Evolutionary conservation across 2,113 vertebrate species (phyloP).

Genomic region (Symphodus melops): DNA sequence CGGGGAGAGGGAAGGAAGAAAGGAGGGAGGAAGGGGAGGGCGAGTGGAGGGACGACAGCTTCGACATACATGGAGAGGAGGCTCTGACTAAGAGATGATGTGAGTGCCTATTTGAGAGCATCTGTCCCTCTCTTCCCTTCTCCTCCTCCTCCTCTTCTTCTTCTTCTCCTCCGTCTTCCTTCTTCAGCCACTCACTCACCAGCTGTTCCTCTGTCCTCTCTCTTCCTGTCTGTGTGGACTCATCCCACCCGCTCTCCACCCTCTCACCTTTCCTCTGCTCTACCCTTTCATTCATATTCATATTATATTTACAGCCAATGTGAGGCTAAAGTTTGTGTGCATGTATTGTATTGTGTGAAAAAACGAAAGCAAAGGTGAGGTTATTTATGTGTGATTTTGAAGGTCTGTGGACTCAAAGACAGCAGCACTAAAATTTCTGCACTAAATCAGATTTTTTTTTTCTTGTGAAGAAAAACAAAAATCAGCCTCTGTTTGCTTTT

Average conservation of each 20-base stretch:
- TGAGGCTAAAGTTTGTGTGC: constrained; percentile 31
- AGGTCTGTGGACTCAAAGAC: constrained; percentile 49
- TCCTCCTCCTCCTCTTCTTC: constrained; percentile 6
- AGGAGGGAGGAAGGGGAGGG: constrained; percentile 49
- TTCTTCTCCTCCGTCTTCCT: constrained; percentile 52
- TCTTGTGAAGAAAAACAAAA: not conserved
- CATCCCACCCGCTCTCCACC: constrained; percentile 20
- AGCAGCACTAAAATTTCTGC: constrained; percentile 31
- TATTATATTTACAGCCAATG: constrained; percentile 76
- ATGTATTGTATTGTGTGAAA: constrained; percentile 27
- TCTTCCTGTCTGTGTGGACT: constrained; percentile 62
- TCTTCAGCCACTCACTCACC: constrained; percentile 58
- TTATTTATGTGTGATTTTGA: constrained; percentile 43
- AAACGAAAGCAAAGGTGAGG: too few relatives aligned
- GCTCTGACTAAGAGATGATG: constrained; percentile 84
- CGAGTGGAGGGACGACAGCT: constrained; percentile 64
- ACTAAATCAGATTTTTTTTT: constrained; percentile 13
- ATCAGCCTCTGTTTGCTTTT: not conserved
- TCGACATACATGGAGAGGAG: constrained; percentile 70
- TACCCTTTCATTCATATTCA: constrained; percentile 80
- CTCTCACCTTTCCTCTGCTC: constrained; percentile 21
- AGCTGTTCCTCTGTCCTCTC: constrained; percentile 67
- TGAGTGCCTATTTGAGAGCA: constrained; percentile 78
- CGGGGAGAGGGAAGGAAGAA: constrained; percentile 26
- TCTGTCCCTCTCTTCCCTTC: constrained; percentile 34